Evolutionary conservation across 2,888 invertebrate species (phyloP).

Genomic region (Drosophila kanekoi): DNA sequence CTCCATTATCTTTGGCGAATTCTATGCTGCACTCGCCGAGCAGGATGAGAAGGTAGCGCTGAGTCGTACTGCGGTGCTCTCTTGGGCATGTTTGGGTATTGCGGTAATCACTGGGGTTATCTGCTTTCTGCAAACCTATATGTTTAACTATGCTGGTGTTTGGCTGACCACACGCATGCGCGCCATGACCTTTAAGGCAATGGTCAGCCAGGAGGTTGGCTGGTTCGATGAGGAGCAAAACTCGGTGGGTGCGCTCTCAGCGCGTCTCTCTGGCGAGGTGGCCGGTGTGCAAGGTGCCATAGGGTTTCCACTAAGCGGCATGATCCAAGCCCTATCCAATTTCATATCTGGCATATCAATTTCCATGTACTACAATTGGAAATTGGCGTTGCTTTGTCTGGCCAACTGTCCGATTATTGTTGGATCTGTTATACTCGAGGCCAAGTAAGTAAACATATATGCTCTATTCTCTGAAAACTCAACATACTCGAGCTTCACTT

Average conservation of each 20-base stretch:
- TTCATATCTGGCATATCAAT: constrained; percentile 88
- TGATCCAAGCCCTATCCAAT: constrained; percentile 89
- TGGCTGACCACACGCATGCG: constrained; percentile 89
- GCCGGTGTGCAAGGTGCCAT: constrained; percentile 91
- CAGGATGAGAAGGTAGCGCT: constrained; percentile 87
- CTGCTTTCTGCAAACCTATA: constrained; percentile 90
- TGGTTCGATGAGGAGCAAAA: constrained; percentile 90
- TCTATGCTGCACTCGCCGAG: constrained; percentile 89
- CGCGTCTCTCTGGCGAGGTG: constrained; percentile 90
- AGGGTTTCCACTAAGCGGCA: constrained; percentile 89
- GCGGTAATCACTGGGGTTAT: constrained; percentile 89
- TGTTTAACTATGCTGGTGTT: constrained; percentile 92
- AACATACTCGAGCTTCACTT: neutral
- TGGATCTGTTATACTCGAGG: constrained; percentile 89
- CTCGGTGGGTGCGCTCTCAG: constrained; percentile 89
- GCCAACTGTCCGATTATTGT: constrained; percentile 90
- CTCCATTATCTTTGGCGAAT: constrained; percentile 91
- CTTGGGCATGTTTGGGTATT: constrained; percentile 88
- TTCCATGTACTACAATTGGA: constrained; percentile 89
- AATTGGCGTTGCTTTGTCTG: constrained; percentile 89
- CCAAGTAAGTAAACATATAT: constrained; percentile 81
- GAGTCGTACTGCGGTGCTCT: constrained; percentile 87
- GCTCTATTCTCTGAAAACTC: neutral
- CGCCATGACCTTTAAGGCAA: constrained; percentile 87
- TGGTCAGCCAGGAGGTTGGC: constrained; percentile 90